Base-by-base conservation (phyloP, 2,888 invertebrate genomes). In the Apamea monoglypha region DNA sequence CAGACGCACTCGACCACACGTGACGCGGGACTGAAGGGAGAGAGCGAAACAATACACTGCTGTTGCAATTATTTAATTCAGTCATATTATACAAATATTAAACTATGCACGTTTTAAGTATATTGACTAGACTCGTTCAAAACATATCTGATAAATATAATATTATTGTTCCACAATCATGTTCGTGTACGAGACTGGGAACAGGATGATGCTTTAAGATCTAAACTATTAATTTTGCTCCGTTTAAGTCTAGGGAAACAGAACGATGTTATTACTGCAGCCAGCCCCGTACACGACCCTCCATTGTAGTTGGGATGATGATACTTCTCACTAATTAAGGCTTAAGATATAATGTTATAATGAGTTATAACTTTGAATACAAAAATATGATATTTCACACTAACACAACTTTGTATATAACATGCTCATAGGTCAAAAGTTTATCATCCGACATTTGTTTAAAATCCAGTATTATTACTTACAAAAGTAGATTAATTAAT, bases 11-110 rank as follows among this genome's bases (percentile, higher is more conserved):
- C 50, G 16, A 21, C 2, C 71, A 70, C 66, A 50, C 50, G 66
- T 18, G 53, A 10, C 32, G 44, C 56, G 68, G 6, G 53, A 50
- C 40, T 29, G 4, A 4, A 69, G 63, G 53, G 25, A 36, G 3
- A 61, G 44, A 77, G 74, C 18, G 44, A 87, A 84, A 89, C 84
- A 78, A 75, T 73, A 44, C 64, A 66, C 18, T 69, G 73, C 88
- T 88, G 89, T 89, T 93, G 91, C 90, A 92, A 92, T 92, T 80
- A 91, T 91, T 93, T 93, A 93, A 94, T 94, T 95, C 94, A 94
- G 94, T 94, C 93, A 92, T 93, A 93, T 91, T 36, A 93, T 92
- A 93, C 89, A 91, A 90, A 85, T 90, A 90, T 85, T 86, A 86
- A 87, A 87, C 64, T 87, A 84, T 78, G 63, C 77, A 86, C 73